Percentiles rank a stretch among this genome's conserved stretches.
These are phyloP conservation scores for Patiria pectinifera DNA, from an alignment of 53 echinoderm and acorn worm species.

Conservation along the genomic window DNA sequence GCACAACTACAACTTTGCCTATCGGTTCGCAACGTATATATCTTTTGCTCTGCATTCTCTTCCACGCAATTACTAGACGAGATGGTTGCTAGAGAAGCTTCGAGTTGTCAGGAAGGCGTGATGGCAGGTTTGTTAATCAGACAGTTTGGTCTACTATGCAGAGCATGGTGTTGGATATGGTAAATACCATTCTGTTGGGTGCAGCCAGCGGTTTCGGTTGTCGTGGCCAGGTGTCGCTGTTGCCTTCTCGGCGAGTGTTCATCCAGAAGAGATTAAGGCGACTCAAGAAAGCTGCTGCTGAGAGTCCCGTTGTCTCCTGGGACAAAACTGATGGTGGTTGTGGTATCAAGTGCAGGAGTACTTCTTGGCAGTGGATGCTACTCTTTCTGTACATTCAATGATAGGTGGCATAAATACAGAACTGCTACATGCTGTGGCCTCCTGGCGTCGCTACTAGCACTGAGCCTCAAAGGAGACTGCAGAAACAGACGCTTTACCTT, in stretches of 20 bases:
- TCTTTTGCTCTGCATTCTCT: constrained; percentile 3
- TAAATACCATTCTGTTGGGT: background rate
- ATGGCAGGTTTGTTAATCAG: background rate
- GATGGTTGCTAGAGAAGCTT: background rate
- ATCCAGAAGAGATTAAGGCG: background rate
- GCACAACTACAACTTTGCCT: constrained; percentile 35
- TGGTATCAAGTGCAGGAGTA: background rate
- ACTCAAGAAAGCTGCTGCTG: background rate
- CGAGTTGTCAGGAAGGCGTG: background rate
- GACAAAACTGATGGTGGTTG: background rate
- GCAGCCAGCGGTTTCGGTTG: constrained; percentile 32
- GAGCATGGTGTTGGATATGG: background rate
- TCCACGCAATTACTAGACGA: background rate
- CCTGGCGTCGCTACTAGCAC: background rate
- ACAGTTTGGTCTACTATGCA: background rate
- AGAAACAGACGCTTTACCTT: background rate
- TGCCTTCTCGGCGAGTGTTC: constrained; percentile 15
- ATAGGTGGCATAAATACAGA: background rate
- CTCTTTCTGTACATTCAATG: background rate
- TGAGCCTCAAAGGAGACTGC: background rate
- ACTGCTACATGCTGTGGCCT: background rate
- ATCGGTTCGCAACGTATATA: constrained; percentile 12
- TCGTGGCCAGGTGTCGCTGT: constrained; percentile 57
- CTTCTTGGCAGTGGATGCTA: background rate
- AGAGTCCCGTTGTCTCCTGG: background rate